phyloP scores from a whole-genome alignment of 1,140 invertebrate genomes.

The Papilio aristodemus region DNA sequence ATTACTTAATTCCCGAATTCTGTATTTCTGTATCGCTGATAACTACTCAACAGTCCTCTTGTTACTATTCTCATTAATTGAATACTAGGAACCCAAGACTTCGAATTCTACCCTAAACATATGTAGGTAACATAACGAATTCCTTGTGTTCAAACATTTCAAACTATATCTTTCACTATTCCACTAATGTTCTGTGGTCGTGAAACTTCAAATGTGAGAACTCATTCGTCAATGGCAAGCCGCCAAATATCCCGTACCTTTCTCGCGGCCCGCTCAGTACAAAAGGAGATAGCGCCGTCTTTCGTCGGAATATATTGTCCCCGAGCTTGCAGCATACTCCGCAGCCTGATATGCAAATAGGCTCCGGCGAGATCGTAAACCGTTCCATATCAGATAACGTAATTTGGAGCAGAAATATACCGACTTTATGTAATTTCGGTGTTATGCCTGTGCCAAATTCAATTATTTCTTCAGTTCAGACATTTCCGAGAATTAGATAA shows the following conservation, averaged over 20 bases:
- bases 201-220: slow-evolving; percentile 30
- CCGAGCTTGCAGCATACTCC: slow-evolving; percentile 52
- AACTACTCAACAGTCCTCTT: too few species aligned
- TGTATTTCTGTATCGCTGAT: too few species aligned
- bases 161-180: background rate
- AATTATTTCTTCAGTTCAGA: slow-evolving; percentile 38
- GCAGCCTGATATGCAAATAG: slow-evolving; percentile 73
- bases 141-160: too few species aligned
- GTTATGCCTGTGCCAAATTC: slow-evolving; percentile 42
- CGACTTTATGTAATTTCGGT: slow-evolving; percentile 49
- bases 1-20: too few species aligned
- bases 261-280: slow-evolving; percentile 48
- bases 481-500: slow-evolving; percentile 28
- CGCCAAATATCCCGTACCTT: slow-evolving; percentile 50
- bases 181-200: background rate
- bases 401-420: slow-evolving; percentile 60
- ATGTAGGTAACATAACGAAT: too few species aligned
- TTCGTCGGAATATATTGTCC: slow-evolving; percentile 67
- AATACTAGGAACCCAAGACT: too few species aligned
- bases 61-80: too few species aligned
- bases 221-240: slow-evolving; percentile 44
- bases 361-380: slow-evolving; percentile 64
- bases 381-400: slow-evolving; percentile 68
- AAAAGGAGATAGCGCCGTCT: slow-evolving; percentile 65
- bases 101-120: too few species aligned